A percentile compares a stretch with the other conserved stretches of the same genome.
Conservation (phyloP, 2,888 invertebrate species). For the Synanthedon formicaeformis region DNA sequence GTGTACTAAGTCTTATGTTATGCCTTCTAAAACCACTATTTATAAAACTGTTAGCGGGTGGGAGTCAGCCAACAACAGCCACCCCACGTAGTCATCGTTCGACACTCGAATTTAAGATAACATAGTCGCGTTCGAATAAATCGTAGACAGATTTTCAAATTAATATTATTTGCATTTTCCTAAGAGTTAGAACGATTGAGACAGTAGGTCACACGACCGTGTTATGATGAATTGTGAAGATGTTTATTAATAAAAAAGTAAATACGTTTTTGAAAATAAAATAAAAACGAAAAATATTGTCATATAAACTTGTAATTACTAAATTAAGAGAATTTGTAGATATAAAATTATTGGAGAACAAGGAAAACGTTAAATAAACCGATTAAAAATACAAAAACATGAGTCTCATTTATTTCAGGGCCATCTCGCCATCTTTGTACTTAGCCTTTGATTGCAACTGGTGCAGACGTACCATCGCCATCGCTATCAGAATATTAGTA, state of each 20-base stretch:
- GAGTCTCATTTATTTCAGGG: conserved; percentile 35
- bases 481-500: too few species aligned
- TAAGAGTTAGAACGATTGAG: conserved; percentile 68
- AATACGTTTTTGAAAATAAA: conserved; percentile 68
- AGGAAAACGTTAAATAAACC: conserved; percentile 70
- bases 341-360: conserved; percentile 57
- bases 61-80: conserved; percentile 4
- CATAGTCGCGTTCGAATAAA: conserved; percentile 59
- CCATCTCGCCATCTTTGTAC: too few species aligned
- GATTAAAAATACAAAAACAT: conserved; percentile 55
- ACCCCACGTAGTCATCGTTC: conserved; percentile 47
- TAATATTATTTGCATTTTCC: conserved; percentile 69
- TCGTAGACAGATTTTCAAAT: conserved; percentile 66
- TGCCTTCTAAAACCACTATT: conserved; percentile 50
- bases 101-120: conserved; percentile 54
- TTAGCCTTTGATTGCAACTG: too few species aligned
- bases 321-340: conserved; percentile 55
- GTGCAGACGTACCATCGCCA: too few species aligned
- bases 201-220: conserved; percentile 68
- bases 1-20: conserved; percentile 66
- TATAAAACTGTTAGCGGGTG: conserved; percentile 8
- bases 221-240: conserved; percentile 67
- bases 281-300: conserved; percentile 69
- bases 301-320: conserved; percentile 70
- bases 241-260: conserved; percentile 53